phyloP scores from a whole-genome alignment of 2,797 vertebrate genomes.

The Siniperca obscura region DNA sequence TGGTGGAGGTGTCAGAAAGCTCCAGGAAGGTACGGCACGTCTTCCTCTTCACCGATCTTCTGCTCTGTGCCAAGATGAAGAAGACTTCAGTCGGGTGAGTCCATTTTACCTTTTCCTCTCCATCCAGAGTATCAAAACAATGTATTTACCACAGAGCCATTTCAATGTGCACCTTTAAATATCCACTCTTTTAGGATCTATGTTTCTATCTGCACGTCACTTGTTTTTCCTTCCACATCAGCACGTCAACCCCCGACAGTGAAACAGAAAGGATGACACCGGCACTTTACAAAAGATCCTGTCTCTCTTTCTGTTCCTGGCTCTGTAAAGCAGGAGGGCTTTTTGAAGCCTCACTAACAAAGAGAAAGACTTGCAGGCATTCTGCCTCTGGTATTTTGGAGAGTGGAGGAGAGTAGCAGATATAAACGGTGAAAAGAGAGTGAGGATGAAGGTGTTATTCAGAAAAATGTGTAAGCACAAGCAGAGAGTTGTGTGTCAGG shows the following conservation, averaged over 20 bases:
- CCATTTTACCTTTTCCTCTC: neutral
- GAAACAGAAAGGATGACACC: conserved; percentile 7
- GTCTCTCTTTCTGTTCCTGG: conserved; percentile 4
- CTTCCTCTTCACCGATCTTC: conserved; percentile 98
- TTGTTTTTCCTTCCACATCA: conserved; percentile 7
- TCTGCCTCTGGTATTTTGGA: conserved; percentile 19
- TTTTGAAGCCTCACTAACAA: conserved; percentile 29
- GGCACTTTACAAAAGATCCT: neutral
- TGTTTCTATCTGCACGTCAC: neutral
- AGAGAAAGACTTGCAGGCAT: conserved; percentile 20
- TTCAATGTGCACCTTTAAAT: neutral
- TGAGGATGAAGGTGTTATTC: conserved; percentile 18
- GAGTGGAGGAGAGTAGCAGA: conserved; percentile 7
- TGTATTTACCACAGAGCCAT: neutral
- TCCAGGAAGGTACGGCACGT: conserved; percentile 96
- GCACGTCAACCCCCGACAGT: neutral
- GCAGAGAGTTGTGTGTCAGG: neutral
- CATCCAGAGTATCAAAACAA: neutral
- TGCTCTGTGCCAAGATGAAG: conserved; percentile 99
- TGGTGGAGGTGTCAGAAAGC: conserved; percentile 96
- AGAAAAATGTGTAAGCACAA: conserved; percentile 3
- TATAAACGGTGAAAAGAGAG: neutral
- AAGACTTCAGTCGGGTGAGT: conserved; percentile 94
- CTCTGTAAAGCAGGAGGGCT: conserved; percentile 7
- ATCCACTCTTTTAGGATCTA: neutral